Evolutionary conservation across 2,113 vertebrate species (phyloP).

Genomic region (Rhineura floridana): DNA sequence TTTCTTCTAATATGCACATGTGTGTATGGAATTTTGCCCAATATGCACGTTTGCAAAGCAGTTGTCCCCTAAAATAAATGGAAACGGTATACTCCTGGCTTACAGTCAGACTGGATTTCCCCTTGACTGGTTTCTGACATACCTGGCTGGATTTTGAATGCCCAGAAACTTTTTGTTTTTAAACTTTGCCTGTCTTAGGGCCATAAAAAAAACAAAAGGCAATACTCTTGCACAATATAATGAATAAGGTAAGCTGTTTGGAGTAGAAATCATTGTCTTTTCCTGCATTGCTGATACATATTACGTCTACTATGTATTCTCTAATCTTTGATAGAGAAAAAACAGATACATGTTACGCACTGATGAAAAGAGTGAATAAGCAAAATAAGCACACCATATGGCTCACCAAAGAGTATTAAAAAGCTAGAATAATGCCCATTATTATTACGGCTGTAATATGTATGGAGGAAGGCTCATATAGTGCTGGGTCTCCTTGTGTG

Average conservation of each 20-base stretch:
- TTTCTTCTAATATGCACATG: too few relatives aligned
- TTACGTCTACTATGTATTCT: neutral
- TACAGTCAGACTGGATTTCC: neutral
- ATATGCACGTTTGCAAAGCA: too few relatives aligned
- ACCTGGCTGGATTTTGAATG: neutral
- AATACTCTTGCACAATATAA: conserved; percentile 4
- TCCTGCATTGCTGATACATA: neutral
- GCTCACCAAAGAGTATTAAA: neutral
- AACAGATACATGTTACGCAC: neutral
- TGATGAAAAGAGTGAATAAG: neutral
- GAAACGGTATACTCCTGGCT: neutral
- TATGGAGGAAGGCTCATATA: neutral
- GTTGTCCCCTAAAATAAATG: too few relatives aligned
- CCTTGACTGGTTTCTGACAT: neutral
- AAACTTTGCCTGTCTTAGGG: neutral
- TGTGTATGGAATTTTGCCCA: too few relatives aligned
- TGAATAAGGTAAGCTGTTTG: neutral
- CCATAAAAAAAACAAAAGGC: neutral
- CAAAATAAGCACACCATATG: neutral
- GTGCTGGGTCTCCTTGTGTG: neutral
- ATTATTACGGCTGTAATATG: neutral
- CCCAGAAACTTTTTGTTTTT: neutral
- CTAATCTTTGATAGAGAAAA: neutral
- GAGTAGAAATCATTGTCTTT: neutral
- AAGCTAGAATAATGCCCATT: neutral